Base-by-base conservation (phyloP, 2,113 vertebrate genomes). In the Tursiops truncatus region DNA sequence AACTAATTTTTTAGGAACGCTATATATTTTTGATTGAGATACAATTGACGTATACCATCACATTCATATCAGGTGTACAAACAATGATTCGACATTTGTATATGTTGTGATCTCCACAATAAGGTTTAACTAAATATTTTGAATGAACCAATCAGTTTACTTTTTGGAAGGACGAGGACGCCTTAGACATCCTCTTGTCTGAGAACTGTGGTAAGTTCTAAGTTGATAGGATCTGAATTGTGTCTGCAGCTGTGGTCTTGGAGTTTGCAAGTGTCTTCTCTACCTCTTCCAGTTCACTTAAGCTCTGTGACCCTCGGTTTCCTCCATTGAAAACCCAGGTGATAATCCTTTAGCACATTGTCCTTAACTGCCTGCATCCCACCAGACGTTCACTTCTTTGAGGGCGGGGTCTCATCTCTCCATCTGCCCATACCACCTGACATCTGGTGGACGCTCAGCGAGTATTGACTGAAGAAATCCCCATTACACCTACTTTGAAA, bases 261-360 rank as follows among this genome's bases (percentile, higher is more conserved):
- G 62, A 68, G 12, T 81, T 6, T 20, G 13, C 80, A 36, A 38
- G 56, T 36, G 31, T 23, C 21, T 60, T 94, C 38, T 65, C 44
- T 9, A 8, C 38, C 56, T 6, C 23, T 36, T 28, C 21, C 2
- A 14, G 47, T n/a, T 60, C 60, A 13, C 82, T 93, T 85, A 74
- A 50, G 38, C 82, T 84, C 74, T 60, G 44, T 91, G 68, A 93
- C 36, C 62, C 56, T 82, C 68, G n/a, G 44, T 70, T 71, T 94
- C 28, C 26, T 68, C 71, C 38, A 12, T 20, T 8, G 62, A 79
- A 80, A 77, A 65, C 10, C 25, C 3, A 50, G 67, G 56, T 38
- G 58, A 36, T 76, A 94, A 96, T 90, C 92, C 71, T 89, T 84
- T 73, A 68, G 79, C 44, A 53, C 3, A 2, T 28, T 60, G 44